phyloP scores from a whole-genome alignment of 2,113 vertebrate genomes.

The Oenanthe oenanthe region DNA sequence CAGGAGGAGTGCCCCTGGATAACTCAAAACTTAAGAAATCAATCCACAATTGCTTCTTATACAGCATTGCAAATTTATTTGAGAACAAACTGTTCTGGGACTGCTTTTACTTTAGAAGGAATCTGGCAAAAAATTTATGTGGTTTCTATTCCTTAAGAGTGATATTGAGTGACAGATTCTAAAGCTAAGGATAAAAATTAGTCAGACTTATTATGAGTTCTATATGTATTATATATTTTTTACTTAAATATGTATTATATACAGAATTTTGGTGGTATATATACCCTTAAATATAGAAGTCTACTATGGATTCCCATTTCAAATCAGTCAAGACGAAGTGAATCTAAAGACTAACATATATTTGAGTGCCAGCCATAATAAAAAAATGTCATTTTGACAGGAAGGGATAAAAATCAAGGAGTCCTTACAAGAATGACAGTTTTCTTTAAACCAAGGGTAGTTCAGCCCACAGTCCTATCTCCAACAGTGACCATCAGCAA shows the following conservation, averaged over 20 bases:
- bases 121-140: background rate
- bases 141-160: background rate
- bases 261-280: accelerated
- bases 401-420: background rate
- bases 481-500: background rate
- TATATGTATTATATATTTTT: background rate
- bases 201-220: background rate
- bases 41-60: background rate
- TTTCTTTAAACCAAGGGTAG: background rate
- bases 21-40: background rate
- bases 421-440: background rate
- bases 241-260: background rate
- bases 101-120: background rate
- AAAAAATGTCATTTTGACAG: background rate
- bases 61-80: background rate
- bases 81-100: background rate
- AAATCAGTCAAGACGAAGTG: background rate
- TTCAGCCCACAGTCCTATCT: background rate
- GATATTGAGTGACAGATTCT: background rate
- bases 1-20: background rate
- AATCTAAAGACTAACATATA: background rate
- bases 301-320: background rate
- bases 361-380: background rate
- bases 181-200: background rate
- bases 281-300: background rate